Base-by-base conservation (phyloP, 1,140 invertebrate species). In the Drosophila setifemur region DNA sequence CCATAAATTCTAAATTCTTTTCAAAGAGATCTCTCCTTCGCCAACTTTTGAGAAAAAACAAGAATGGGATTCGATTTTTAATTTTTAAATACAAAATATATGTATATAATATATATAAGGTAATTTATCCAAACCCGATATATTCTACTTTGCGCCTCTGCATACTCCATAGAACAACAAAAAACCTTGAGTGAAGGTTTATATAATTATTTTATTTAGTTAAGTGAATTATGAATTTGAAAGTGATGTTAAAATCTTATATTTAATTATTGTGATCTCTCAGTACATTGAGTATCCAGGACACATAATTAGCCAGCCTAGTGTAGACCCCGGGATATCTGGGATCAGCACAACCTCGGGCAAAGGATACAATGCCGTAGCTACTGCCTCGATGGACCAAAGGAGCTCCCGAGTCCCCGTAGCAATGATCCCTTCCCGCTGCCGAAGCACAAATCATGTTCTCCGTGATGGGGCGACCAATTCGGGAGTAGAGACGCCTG, bases 321-420 rank as follows among this genome's bases (percentile, higher is more conserved):
- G 76, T 72, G 74, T 94, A 94, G 19, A 94, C 92, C 2, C 93
- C 93, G 0, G 93, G 93, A 50, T 86, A 91, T 1, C 88, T 73
- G 0, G 91, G 88, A 28, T 90, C 69, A 0, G 90, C 93, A 72
- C 94, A 95, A 1, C 92, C 91, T 28, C 91, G 88, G 18, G 93
- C 94, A 91, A 93, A 94, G 16, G 93, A 94, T 0, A 93, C 92
- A 18, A 94, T 86, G 8, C 94, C 94, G 43, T 88, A 81, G 37
- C 87, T 60, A 1, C 23, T 60, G 11, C 78, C 66, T 1, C 82
- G 29, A 12, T 54, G 47, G 6, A 90, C 66, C 23, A 92, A 70
- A 6, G 91, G 90, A 4, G 92, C 91, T 11, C 92, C 92, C 1
- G 91, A 91, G 48, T 92, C 92, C 0, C 88, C 76, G 29, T 73